phyloP scores from a whole-genome alignment of 2,888 invertebrate genomes.

The Odontomyia ornata region DNA sequence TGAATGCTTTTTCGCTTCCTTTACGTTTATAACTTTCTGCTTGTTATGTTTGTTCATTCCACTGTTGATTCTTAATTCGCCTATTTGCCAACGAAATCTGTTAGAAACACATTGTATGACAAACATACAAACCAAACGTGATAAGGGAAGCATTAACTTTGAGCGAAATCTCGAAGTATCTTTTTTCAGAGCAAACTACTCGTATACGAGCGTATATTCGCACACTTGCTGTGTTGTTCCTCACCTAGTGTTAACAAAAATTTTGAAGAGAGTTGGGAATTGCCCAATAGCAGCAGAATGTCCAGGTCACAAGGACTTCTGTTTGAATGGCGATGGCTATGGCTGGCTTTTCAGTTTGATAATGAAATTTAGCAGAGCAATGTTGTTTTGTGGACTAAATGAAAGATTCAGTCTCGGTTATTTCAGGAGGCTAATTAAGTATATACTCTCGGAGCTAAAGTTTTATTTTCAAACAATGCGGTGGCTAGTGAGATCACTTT shows the following conservation, averaged over 20 bases:
- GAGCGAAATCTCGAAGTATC: not conserved
- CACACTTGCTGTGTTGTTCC: not conserved
- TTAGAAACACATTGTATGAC: not conserved
- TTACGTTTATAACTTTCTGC: not conserved
- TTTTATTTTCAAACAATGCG: no score
- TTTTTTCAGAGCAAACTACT: not conserved
- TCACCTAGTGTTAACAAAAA: not conserved
- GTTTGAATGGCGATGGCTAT: not conserved
- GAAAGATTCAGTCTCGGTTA: no score
- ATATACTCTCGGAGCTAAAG: no score
- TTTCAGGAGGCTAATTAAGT: no score
- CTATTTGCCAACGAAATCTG: slow-evolving; percentile 32
- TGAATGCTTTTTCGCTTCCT: not conserved
- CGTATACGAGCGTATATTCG: no score
- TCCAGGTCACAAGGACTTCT: not conserved
- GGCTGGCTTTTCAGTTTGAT: not conserved
- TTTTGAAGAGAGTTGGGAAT: not conserved
- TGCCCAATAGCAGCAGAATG: not conserved
- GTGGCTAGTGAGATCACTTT: no score
- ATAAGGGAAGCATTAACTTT: not conserved
- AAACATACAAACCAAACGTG: not conserved
- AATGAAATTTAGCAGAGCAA: not conserved
- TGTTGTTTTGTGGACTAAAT: no score
- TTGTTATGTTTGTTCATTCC: not conserved
- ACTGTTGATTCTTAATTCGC: slow-evolving; percentile 2